Evolutionary conservation across 1,140 invertebrate genomes (phyloP).

Genomic region (Lycorma delicatula): DNA sequence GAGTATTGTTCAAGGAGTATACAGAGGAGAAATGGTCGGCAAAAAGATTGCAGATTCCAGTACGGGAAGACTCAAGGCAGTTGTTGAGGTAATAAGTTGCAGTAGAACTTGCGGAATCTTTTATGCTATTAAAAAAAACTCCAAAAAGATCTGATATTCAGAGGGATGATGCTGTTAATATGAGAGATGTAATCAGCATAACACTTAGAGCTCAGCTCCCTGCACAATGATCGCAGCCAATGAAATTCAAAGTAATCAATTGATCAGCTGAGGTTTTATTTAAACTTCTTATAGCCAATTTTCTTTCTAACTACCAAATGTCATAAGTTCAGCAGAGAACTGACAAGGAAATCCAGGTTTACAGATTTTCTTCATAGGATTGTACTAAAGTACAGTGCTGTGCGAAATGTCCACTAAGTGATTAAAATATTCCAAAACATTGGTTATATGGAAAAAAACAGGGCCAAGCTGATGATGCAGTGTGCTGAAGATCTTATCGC

Average conservation of each 20-base stretch:
- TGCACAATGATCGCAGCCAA: background rate
- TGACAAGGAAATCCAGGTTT: background rate
- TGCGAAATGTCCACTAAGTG: background rate
- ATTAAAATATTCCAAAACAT: background rate
- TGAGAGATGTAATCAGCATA: background rate
- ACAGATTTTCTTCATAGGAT: background rate
- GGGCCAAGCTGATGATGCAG: too few species aligned
- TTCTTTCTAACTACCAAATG: background rate
- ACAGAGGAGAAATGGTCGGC: background rate
- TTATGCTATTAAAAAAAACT: too few species aligned
- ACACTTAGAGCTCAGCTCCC: background rate
- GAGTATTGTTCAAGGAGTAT: background rate
- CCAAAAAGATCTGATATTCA: background rate
- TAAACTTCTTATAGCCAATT: background rate
- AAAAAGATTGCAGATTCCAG: background rate
- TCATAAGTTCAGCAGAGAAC: background rate
- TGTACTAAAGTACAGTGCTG: background rate
- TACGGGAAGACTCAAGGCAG: background rate
- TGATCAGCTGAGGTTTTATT: background rate
- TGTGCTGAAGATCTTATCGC: too few species aligned
- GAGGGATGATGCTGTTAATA: slow-evolving; percentile 1
- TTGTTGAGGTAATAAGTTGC: background rate
- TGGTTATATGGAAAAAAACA: too few species aligned
- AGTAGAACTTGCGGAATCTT: background rate
- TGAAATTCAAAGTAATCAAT: background rate